These are phyloP conservation scores for Drosophila buzzatii DNA, from an alignment of 2,888 invertebrate genomes.

Conservation along the genomic window DNA sequence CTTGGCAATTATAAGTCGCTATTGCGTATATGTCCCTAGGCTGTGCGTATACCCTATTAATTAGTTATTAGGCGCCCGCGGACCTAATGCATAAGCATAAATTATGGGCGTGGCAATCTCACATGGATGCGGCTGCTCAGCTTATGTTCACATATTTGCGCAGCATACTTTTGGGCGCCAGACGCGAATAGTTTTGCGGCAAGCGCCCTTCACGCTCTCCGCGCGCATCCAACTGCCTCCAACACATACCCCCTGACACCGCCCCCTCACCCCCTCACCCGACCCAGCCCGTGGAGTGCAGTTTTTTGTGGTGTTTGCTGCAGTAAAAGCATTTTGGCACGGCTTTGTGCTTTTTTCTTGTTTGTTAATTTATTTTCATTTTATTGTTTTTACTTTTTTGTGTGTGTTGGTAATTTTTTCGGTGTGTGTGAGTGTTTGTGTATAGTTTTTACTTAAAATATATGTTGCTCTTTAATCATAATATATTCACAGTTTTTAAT, in stretches of 20 bases:
- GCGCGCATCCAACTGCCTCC: conserved; percentile 21
- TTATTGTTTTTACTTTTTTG: conserved; percentile 60
- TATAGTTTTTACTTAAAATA: conserved; percentile 67
- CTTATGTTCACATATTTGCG: conserved; percentile 68
- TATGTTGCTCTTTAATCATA: conserved; percentile 72
- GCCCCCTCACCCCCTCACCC: too few species aligned
- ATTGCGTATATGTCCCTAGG: conserved; percentile 34
- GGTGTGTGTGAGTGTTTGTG: conserved; percentile 20
- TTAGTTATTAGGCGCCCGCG: conserved; percentile 53
- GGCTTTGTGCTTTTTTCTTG: conserved; percentile 44
- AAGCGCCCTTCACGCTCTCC: conserved; percentile 54
- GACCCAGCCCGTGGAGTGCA: not conserved
- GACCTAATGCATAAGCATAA: conserved; percentile 73
- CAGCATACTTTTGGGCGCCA: conserved; percentile 70
- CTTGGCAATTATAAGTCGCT: conserved; percentile 15
- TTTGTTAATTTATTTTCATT: conserved; percentile 71
- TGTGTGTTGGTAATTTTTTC: conserved; percentile 26
- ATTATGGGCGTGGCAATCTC: conserved; percentile 53
- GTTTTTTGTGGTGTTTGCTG: conserved; percentile 37
- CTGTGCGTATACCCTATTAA: conserved; percentile 55
- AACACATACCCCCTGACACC: not conserved
- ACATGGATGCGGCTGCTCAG: conserved; percentile 15
- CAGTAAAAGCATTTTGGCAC: conserved; percentile 76
- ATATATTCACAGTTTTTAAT: conserved; percentile 76
- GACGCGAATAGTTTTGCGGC: conserved; percentile 32